These are phyloP conservation scores for Geococcyx californianus DNA, from an alignment of 2,113 vertebrate genomes.

Conservation along the genomic window DNA sequence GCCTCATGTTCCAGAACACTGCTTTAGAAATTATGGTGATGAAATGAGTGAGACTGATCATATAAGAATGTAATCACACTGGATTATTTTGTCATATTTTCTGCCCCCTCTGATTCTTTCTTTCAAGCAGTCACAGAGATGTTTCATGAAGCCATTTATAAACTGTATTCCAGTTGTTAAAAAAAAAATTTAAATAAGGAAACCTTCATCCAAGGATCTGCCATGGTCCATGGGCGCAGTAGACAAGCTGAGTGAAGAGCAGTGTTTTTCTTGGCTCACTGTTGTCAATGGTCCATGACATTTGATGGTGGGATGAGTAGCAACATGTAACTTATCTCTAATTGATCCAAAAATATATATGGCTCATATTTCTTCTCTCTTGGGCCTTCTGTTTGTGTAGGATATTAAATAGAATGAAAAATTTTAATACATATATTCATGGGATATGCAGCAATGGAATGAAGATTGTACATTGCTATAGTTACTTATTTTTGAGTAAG, in stretches of 20 bases:
- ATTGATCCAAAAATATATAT: neutral
- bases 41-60: neutral
- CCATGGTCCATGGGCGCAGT: neutral
- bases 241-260: neutral
- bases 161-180: neutral
- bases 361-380: neutral
- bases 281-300: neutral
- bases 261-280: neutral
- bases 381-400: neutral
- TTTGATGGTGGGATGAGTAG: neutral
- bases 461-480: neutral
- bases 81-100: neutral
- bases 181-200: neutral
- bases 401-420: neutral
- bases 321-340: neutral
- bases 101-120: neutral
- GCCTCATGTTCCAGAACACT: neutral
- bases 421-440: neutral
- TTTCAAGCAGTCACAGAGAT: neutral
- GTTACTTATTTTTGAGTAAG: neutral
- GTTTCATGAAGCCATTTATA: neutral
- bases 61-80: neutral
- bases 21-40: neutral
- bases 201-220: neutral
- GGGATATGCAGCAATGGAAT: neutral